Base-by-base conservation (phyloP, 2,113 vertebrate genomes). In the Panurus biarmicus region DNA sequence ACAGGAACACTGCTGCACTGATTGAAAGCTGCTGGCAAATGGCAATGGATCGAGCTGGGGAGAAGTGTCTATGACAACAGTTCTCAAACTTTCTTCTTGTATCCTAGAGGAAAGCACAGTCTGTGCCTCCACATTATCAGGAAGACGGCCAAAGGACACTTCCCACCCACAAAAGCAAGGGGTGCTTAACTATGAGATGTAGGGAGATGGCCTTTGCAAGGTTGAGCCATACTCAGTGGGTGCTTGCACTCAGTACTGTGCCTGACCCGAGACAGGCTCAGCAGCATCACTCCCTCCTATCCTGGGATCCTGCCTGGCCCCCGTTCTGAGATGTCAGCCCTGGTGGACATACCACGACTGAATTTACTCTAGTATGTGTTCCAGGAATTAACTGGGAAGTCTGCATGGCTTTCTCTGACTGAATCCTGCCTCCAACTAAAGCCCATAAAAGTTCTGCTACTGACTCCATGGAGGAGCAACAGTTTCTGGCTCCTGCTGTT, bases 21-120 rank as follows among this genome's bases (percentile, higher is more conserved):
- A 94, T 45, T 95, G 96, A 97, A 95, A 95, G 93, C 94, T 96
- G 90, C 93, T 94, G 90, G 90, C 93, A 96, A 97, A 95, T 95
- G 94, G 94, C 91, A 95, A 91, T 88, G 94, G 94, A 96, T 95
- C 28, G 66, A 94, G 95, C 82, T 94, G 85, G 38, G 79, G 79
- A 95, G 82, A 96, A 91, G 85, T 86, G 64, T 91, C 87, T 93
- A 87, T 90, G 90, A 96, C 83, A 96, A 95, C 95, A 95, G 88
- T 84, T 95, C 94, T 95, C 94, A 73, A 96, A 95, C 96, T 90
- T 94, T 92, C 79, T 92, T 90, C 92, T 93, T 86, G 60, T 71
- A 92, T 74, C 47, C 60, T 90, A 51, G 60, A 90, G 69, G 72
- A 83, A 95, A 90, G 92, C 75, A 93, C 87, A 95, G 90, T 77